Evolutionary conservation across 2,888 invertebrate genomes (phyloP).

Genomic region (Margaritifera margaritifera): DNA sequence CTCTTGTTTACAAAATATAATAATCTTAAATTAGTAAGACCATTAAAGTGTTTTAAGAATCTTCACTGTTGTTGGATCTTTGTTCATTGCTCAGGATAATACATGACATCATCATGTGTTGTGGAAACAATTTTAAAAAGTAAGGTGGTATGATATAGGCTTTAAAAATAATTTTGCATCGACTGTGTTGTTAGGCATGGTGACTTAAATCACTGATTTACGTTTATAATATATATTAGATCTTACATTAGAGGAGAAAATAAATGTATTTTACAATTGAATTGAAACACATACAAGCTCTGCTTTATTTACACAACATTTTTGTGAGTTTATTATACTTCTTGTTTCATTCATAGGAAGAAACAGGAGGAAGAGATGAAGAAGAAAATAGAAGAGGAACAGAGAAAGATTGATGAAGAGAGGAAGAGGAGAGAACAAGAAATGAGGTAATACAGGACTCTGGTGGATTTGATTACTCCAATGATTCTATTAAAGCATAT

Average conservation of each 20-base stretch:
- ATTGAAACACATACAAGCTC: neutral
- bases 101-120: too few relatives aligned
- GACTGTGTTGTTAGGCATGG: too few relatives aligned
- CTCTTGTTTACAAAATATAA: too few relatives aligned
- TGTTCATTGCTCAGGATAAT: too few relatives aligned
- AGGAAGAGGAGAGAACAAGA: conserved; percentile 44
- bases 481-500: neutral
- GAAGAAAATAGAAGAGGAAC: conserved; percentile 58
- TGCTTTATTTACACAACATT: neutral
- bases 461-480: neutral
- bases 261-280: neutral
- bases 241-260: neutral
- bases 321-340: conserved; percentile 4
- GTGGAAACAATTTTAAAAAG: too few relatives aligned
- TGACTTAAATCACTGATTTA: too few relatives aligned
- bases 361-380: conserved; percentile 59
- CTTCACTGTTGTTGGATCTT: too few relatives aligned
- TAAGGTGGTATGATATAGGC: too few relatives aligned
- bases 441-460: conserved; percentile 30
- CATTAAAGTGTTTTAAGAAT: too few relatives aligned
- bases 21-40: too few relatives aligned
- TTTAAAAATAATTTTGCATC: too few relatives aligned
- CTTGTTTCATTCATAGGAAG: conserved; percentile 39
- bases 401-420: conserved; percentile 53
- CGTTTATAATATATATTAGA: too few relatives aligned